Evolutionary conservation across 2,113 vertebrate species (phyloP).

Genomic region (Psettodes erumei): DNA sequence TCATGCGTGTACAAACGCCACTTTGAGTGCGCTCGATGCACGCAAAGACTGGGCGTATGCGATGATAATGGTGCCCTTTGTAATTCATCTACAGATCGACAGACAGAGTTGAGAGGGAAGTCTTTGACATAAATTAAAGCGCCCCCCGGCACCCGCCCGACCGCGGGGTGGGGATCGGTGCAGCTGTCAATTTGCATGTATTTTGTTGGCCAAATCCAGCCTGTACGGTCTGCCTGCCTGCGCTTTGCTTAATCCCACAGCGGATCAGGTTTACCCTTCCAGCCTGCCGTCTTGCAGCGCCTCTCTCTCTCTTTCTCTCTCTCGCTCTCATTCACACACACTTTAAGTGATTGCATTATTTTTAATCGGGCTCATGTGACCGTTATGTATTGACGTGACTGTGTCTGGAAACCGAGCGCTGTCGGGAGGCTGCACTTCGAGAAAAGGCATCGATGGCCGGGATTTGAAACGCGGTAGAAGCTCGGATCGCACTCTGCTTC

Average conservation of each 20-base stretch:
- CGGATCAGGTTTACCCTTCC: slow-evolving; percentile 70
- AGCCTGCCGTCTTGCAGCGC: slow-evolving; percentile 44
- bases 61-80: slow-evolving; percentile 23
- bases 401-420: slow-evolving; percentile 24
- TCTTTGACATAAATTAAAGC: slow-evolving; percentile 58
- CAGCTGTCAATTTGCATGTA: slow-evolving; percentile 81
- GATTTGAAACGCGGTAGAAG: slow-evolving; percentile 60
- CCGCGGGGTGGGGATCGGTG: slow-evolving; percentile 64
- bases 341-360: slow-evolving; percentile 73
- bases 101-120: slow-evolving; percentile 41
- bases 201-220: slow-evolving; percentile 70
- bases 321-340: slow-evolving; percentile 29
- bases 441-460: slow-evolving; percentile 44
- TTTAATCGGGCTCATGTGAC: slow-evolving; percentile 54
- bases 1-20: slow-evolving; percentile 45
- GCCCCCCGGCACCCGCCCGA: slow-evolving; percentile 37
- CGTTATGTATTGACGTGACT: slow-evolving; percentile 24
- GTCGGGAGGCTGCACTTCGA: slow-evolving; percentile 30
- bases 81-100: slow-evolving; percentile 7
- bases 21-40: slow-evolving; percentile 27
- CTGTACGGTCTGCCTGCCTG: slow-evolving; percentile 60
- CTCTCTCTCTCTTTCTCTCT: slow-evolving; percentile 1
- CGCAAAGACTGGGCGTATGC: slow-evolving; percentile 68
- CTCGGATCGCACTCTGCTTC: slow-evolving; percentile 38
- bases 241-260: slow-evolving; percentile 73